Base-by-base conservation (phyloP, 2,888 invertebrate species). In the Aphidoletes aphidimyza region DNA sequence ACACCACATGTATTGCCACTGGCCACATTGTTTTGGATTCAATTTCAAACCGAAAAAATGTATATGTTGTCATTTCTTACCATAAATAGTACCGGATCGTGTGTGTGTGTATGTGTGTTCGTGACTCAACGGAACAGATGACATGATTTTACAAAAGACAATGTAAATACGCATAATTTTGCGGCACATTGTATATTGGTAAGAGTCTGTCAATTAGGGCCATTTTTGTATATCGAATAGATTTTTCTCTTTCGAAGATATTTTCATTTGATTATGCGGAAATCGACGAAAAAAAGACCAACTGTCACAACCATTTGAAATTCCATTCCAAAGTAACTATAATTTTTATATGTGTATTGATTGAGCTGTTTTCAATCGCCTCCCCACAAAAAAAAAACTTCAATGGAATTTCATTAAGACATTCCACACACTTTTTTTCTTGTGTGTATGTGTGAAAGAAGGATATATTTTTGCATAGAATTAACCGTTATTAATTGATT, bases 121-220 rank as follows among this genome's bases (percentile, higher is more conserved):
- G 47, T 47, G 47, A 47, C 47, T 47, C 9, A 47, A 14, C 47
- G 17, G 47, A 19, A 47, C 2, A 47, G 17, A 14, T 19, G 6
- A 47, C 9, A 47, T 2, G 47, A 47, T 17, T 17, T 2, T 17
- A 19, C 8, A 47, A 47, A 11, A 54, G 54, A 54, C n/a, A 54
- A 54, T 54, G 22, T 26, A 54, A 54, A 54, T 54, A 54, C 54
- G 54, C 54, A 54, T 54, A 54, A 54, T 54, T 54, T 54, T 26
- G 26, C 54, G n/a, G n/a, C n/a, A n/a, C 14, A 54, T 54, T 54
- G 54, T 54, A 26, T 54, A n/a, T n/a, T n/a, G 22, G 54, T 2
- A 17, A 69, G 30, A 69, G 30, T 69, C 2, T 69, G 30, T 69
- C 69, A 69, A 30, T 69, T 30, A 30, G 14, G n/a, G 3, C 30